phyloP scores from a whole-genome alignment of 1,140 invertebrate species.

The Dendrolimus punctatus region DNA sequence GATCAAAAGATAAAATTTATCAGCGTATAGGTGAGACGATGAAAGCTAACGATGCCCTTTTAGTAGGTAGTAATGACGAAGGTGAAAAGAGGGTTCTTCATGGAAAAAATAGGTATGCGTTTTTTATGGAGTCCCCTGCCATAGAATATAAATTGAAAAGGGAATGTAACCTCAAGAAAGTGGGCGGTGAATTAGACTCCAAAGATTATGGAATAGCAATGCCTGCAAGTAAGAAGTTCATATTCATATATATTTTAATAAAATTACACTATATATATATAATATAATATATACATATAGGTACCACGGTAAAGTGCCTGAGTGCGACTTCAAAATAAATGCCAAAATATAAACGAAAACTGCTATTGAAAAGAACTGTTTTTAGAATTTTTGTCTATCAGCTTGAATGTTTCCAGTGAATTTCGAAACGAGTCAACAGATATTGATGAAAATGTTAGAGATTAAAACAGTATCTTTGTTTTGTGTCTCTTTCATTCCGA shows the following conservation, averaged over 20 bases:
- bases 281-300: no score
- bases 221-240: conserved; percentile 77
- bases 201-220: conserved; percentile 89
- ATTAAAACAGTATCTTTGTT: no score
- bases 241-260: not conserved
- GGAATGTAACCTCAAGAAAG: conserved; percentile 84
- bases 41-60: conserved; percentile 75
- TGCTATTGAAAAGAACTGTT: no score
- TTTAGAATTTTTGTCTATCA: no score
- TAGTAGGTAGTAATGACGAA: conserved; percentile 84
- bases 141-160: conserved; percentile 85
- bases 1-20: conserved; percentile 57
- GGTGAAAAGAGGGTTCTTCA: conserved; percentile 85
- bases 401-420: no score
- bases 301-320: no score
- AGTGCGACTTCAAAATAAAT: no score
- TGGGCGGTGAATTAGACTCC: conserved; percentile 83
- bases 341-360: no score
- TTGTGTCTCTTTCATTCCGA: no score
- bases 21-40: conserved; percentile 79
- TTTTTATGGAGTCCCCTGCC: conserved; percentile 88
- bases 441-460: no score
- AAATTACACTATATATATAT: no score
- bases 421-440: no score
- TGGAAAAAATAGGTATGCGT: conserved; percentile 80